phyloP scores from a whole-genome alignment of 2,797 vertebrate species.

The Sebastes oblongus region DNA sequence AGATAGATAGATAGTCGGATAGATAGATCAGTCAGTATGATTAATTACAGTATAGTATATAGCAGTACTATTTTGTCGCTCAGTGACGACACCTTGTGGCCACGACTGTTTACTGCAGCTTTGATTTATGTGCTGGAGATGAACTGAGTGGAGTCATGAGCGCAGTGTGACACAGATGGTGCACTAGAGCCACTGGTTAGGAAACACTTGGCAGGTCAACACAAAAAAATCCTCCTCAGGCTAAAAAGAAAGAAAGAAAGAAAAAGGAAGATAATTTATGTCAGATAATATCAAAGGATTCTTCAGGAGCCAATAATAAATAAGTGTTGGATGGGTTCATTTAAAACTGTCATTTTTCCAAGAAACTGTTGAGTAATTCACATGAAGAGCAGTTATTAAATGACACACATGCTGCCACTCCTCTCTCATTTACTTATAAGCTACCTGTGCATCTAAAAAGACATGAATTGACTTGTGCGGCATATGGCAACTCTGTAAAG shows the following conservation, averaged over 20 bases:
- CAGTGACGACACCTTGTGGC: slow-evolving; percentile 61
- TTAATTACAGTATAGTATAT: neutral
- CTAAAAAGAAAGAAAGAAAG: neutral
- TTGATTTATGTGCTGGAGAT: neutral
- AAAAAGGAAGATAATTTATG: neutral
- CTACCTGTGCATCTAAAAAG: neutral
- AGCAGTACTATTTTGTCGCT: slow-evolving; percentile 27
- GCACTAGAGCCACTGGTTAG: slow-evolving; percentile 39
- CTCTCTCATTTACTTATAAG: neutral
- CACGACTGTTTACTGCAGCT: neutral
- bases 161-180: slow-evolving; percentile 36
- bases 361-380: neutral
- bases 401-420: neutral
- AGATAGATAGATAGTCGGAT: neutral
- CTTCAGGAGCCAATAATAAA: neutral
- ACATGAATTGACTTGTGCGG: neutral
- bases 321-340: neutral
- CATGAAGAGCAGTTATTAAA: neutral
- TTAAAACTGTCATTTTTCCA: neutral
- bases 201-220: slow-evolving; percentile 22
- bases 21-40: neutral
- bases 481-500: neutral
- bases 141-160: neutral
- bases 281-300: neutral
- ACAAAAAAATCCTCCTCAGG: neutral